These are phyloP conservation scores for Palaemon carinicauda DNA, from an alignment of 1,140 invertebrate species.

Conservation along the genomic window DNA sequence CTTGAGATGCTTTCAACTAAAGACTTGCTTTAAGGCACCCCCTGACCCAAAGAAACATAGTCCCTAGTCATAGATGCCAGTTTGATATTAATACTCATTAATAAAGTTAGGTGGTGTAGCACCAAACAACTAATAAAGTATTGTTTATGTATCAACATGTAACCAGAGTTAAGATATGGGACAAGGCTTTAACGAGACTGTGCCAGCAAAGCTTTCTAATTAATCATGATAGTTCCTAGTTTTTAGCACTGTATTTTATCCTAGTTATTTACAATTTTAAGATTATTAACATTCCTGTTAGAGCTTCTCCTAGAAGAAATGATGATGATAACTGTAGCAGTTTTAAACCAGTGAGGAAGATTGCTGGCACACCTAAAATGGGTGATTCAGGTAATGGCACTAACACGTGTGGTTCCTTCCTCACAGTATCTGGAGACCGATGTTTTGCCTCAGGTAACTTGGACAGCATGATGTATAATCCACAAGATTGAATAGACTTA, in stretches of 20 bases:
- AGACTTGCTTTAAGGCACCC: too few species aligned
- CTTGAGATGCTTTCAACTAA: too few species aligned
- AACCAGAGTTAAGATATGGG: background rate
- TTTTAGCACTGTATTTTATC: background rate
- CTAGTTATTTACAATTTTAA: background rate
- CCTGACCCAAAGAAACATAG: too few species aligned
- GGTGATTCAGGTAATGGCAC: slow-evolving; percentile 43
- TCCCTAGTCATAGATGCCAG: too few species aligned
- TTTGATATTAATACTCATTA: too few species aligned
- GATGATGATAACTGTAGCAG: too few species aligned
- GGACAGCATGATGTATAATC: slow-evolving; percentile 42
- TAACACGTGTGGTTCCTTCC: slow-evolving; percentile 53
- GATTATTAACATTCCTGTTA: background rate
- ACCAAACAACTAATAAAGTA: too few species aligned
- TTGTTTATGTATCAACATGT: background rate
- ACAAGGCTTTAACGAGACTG: background rate
- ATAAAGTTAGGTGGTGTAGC: too few species aligned
- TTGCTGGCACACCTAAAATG: slow-evolving; percentile 21
- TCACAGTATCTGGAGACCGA: slow-evolving; percentile 55
- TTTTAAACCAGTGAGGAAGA: background rate
- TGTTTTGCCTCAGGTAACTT: slow-evolving; percentile 55
- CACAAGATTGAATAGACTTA: background rate
- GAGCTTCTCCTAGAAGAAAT: too few species aligned
- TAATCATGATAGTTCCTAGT: background rate
- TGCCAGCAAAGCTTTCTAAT: slow-evolving; percentile 24